phyloP scores from a whole-genome alignment of 2,113 vertebrate species.

The Capreolus pygargus region DNA sequence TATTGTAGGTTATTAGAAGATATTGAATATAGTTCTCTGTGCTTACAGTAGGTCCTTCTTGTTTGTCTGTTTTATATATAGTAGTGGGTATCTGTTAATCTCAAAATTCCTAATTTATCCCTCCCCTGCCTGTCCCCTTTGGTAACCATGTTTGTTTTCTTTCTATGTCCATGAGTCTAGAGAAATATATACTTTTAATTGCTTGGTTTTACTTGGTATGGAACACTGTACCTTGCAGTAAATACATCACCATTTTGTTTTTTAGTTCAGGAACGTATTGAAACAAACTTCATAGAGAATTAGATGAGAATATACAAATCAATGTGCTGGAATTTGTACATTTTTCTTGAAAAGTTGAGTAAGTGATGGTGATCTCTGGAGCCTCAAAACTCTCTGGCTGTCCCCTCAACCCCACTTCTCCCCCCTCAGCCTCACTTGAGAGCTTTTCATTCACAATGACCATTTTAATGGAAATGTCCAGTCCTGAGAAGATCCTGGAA shows the following conservation, averaged over 20 bases:
- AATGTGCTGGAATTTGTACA: neutral
- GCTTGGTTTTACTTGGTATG: slow-evolving; percentile 11
- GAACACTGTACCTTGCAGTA: neutral
- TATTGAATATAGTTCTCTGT: neutral
- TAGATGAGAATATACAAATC: neutral
- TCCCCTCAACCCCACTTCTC: neutral
- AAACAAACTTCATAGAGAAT: neutral
- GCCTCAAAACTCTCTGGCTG: slow-evolving; percentile 69
- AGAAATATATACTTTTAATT: neutral
- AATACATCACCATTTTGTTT: neutral
- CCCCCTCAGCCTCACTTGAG: slow-evolving; percentile 55
- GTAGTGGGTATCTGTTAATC: neutral
- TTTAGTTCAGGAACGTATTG: neutral
- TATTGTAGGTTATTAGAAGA: neutral
- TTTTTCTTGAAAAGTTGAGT: neutral
- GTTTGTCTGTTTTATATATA: neutral
- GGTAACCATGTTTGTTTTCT: neutral
- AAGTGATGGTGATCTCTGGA: slow-evolving; percentile 36
- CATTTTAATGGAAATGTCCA: slow-evolving; percentile 84
- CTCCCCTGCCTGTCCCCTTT: neutral
- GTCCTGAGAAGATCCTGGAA: slow-evolving; percentile 84
- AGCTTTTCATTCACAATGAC: slow-evolving; percentile 70
- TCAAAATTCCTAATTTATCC: neutral
- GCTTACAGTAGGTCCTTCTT: neutral
- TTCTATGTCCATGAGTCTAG: neutral